A percentile compares a stretch with the other conserved stretches of the same genome.
Evolutionary conservation across 2,888 invertebrate species (phyloP).

Genomic region (Sminthurides aquaticus): DNA sequence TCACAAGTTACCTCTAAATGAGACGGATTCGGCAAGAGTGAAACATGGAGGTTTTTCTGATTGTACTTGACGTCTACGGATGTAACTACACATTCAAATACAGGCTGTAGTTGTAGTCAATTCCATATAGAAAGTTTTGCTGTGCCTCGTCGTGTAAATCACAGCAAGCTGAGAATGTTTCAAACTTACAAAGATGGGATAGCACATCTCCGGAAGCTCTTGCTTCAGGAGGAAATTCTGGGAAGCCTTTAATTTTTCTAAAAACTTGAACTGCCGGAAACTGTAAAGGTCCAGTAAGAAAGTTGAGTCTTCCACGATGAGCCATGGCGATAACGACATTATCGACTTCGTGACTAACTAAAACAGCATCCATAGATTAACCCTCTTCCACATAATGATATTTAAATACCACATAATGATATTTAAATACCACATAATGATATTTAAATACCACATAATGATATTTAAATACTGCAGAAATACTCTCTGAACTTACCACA

Average conservation of each 20-base stretch:
- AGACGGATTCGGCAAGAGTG: conserved; percentile 88
- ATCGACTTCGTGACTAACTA: conserved; percentile 57
- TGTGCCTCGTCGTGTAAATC: neutral
- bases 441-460: too few species aligned
- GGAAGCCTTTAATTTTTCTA: conserved; percentile 76
- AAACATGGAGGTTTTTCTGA: conserved; percentile 64
- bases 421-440: too few species aligned
- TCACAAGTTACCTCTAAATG: conserved; percentile 69
- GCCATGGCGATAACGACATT: conserved; percentile 82
- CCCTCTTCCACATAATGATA: too few species aligned
- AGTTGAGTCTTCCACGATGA: conserved; percentile 85
- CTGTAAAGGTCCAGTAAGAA: conserved; percentile 73
- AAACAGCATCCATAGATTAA: too few species aligned
- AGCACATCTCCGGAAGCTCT: conserved; percentile 83
- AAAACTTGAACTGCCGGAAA: conserved; percentile 82
- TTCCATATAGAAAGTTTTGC: neutral
- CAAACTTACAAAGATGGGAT: conserved; percentile 72
- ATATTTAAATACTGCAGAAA: too few species aligned
- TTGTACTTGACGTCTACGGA: conserved; percentile 61
- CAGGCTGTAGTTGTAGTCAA: neutral
- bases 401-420: too few species aligned
- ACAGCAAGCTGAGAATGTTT: neutral
- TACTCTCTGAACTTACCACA: conserved; percentile 25
- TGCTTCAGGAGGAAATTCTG: conserved; percentile 73
- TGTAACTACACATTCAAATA: conserved; percentile 33